Evolutionary conservation across 2,797 vertebrate genomes (phyloP), one percentile per base, ranked within the genome.

Genomic region (Gymnoscopelus microlampas): DNA sequence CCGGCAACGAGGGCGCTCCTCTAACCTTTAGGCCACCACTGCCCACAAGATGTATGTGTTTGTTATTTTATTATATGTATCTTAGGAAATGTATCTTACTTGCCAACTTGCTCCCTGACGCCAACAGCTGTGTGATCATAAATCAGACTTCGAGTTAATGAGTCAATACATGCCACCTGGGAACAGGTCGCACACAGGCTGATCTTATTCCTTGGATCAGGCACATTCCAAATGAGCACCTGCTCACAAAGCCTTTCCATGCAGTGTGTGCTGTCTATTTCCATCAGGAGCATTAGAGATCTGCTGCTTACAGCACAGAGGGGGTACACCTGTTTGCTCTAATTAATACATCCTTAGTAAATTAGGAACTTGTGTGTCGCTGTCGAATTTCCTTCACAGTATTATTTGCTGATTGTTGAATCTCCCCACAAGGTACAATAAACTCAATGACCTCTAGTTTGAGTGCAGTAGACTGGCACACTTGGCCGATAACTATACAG

Each of bases 121-220:
- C 53, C 60, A 80, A 79, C 62, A 82, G 49, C 68, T 61, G 55
- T 70, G 67, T 68, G 74, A 69, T 66, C 39, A 78, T 70, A 83
- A 83, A 84, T 81, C 69, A 53, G n/a, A 56, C 73, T 63, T 73
- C 77, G 59, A 79, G 76, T 77, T 83, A 80, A 89, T 86, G 82
- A 81, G 50, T 61, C 35, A 44, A 60, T 60, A 26, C 15, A 69
- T 70, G 54, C 77, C 10, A 76, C 66, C 26, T 14, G 63, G 71
- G 82, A 81, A 68, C 53, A 8, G 60, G 68, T 55, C 23, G 0
- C 66, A 53, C 64, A 59, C 69, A 84, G 60, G n/a, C 54, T 75
- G 5, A 3, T 71, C 71, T 79, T 77, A 74, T 86, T 32, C 12
- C 12, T 80, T 83, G 81, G 82, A 73, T 85, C 32, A 48, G 80